Base-by-base conservation (phyloP, 2,888 invertebrate species). In the Chrysopilus asiliformis region DNA sequence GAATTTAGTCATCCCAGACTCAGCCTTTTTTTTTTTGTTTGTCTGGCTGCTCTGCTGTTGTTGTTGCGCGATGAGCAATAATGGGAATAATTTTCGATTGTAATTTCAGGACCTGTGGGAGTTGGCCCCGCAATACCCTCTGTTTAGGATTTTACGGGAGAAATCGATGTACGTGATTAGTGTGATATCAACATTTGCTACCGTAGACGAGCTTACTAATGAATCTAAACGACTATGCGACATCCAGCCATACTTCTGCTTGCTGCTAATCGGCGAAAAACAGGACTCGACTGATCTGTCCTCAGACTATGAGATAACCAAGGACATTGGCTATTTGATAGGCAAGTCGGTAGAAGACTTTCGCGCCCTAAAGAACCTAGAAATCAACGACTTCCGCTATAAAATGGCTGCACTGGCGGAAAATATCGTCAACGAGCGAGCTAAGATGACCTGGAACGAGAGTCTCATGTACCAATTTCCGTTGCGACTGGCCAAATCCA, bases 171-270 rank as follows among this genome's bases (percentile, higher is more conserved):
- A 93, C 66, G 75, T 79, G 36, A 84, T 93, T 59, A 74, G 52
- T 37, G 62, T 60, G 25, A 60, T 63, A 29, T 54, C 59, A 1
- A 44, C 50, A 10, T 58, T 52, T 37, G 51, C 51, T 53, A 80
- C 83, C 3, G 71, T 77, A 4, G 89, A 91, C 53, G 83, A 86
- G 49, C 71, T 90, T 37, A 71, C 76, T 32, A 90, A 93, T 65
- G 93, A 93, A 60, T 78, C 72, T 36, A 77, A 82, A 53, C 72
- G 84, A 26, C 66, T 94, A 37, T 78, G 81, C 51, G 91, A 93
- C 55, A 76, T 93, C 37, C 78, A 79, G 53, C 91, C 91, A 2
- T 82, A 84, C 48, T 81, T 79, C 47, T 79, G 80, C 12, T 72
- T 89, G 29, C 67, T 94, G 14, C 77, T 76, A 53, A 69, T 94